These are phyloP conservation scores for Holothuria scabra DNA, from an alignment of 53 echinoderm and acorn worm species.

Conservation along the genomic window DNA sequence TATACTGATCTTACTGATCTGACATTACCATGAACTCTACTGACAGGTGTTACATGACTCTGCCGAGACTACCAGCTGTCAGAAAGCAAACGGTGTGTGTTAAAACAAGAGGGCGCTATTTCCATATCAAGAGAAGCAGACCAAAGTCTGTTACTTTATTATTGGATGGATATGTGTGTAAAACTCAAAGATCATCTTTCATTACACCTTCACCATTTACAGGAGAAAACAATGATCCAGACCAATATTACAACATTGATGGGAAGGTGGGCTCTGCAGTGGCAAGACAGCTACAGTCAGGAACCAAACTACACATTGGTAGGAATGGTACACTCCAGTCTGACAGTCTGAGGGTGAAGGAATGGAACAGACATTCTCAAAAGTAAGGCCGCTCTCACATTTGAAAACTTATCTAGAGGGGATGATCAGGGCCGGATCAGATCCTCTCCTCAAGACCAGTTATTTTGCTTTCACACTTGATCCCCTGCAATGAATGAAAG, in stretches of 20 bases:
- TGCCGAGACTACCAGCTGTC: background rate
- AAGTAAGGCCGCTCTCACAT: conserved; percentile 54
- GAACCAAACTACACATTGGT: conserved; percentile 84
- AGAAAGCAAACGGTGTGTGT: background rate
- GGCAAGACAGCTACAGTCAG: conserved; percentile 76
- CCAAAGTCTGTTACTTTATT: background rate
- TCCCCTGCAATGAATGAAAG: too few species aligned
- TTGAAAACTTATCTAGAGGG: too few species aligned
- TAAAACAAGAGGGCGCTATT: background rate
- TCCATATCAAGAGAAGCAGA: background rate
- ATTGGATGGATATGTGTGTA: too few species aligned
- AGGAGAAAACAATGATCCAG: conserved; percentile 55
- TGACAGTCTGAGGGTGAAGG: conserved; percentile 78
- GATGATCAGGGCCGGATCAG: too few species aligned
- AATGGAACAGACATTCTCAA: conserved; percentile 67
- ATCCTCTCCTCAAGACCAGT: too few species aligned
- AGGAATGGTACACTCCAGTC: conserved; percentile 83
- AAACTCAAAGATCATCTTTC: too few species aligned
- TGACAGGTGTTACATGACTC: too few species aligned
- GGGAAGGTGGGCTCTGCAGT: conserved; percentile 77
- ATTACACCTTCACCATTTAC: background rate
- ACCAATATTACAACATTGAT: conserved; percentile 90
- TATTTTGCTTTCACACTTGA: too few species aligned
- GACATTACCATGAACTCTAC: too few species aligned
- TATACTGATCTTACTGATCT: too few species aligned